phyloP scores from a whole-genome alignment of 2,113 vertebrate genomes.

The Corvus hawaiiensis region DNA sequence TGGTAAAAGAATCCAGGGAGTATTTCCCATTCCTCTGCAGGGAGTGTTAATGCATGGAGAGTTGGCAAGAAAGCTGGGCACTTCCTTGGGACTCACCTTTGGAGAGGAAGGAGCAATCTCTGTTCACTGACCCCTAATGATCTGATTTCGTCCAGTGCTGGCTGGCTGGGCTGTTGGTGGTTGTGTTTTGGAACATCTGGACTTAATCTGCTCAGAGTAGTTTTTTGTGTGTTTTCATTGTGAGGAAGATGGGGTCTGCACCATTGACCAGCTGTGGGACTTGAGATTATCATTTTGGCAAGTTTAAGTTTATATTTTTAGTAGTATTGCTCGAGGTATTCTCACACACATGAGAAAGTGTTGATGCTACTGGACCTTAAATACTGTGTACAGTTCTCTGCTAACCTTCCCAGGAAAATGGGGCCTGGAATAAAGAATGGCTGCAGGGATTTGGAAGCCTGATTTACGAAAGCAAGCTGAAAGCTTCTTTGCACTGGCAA shows the following conservation, averaged over 20 bases:
- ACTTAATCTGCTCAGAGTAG: not conserved
- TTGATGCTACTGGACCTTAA: not conserved
- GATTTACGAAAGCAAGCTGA: not conserved
- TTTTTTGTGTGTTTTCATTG: not conserved
- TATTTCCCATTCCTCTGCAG: not conserved
- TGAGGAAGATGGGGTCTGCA: not conserved
- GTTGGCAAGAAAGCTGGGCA: not conserved
- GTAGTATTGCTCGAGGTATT: not conserved
- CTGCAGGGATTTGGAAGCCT: not conserved
- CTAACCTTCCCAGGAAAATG: not conserved
- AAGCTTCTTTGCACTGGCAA: not conserved
- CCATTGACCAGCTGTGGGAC: not conserved
- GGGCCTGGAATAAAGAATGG: not conserved
- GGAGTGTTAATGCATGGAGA: not conserved
- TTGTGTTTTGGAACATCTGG: not conserved
- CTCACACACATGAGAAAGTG: not conserved
- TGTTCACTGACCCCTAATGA: not conserved
- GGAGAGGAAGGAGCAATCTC: not conserved
- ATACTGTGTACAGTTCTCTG: not conserved
- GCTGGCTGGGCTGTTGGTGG: not conserved
- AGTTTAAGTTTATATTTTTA: not conserved
- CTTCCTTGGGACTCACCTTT: not conserved
- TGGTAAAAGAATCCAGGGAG: not conserved
- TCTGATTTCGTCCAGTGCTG: not conserved
- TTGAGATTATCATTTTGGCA: not conserved